Base-by-base conservation (phyloP, 2,113 vertebrate species). In the Lagenorhynchus albirostris region DNA sequence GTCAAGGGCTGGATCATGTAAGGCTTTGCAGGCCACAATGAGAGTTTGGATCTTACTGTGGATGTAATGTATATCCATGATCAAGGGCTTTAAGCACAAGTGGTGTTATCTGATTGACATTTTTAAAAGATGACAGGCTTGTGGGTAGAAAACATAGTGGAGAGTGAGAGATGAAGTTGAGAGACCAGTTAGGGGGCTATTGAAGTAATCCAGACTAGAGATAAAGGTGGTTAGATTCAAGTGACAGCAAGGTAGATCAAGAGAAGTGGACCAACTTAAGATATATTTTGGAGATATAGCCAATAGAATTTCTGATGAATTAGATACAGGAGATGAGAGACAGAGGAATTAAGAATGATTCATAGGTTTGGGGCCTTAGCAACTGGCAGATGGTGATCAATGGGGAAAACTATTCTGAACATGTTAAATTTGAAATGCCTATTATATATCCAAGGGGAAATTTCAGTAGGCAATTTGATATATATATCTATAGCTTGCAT, bases 41-140 rank as follows among this genome's bases (percentile, higher is more conserved):
- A 94, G 38, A 95, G 29, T 82, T 81, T 96, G 31, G 36, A 67
- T 92, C 77, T 96, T 81, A 77, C 55, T 82, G 26, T 96, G 36
- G 41, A 41, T 93, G 50, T 90, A 67, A 83, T 93, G 8, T 58
- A 63, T 41, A 91, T 50, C 26, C 50, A 65, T 85, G 60, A 95
- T 88, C 80, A 93, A 86, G 60, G 31, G 26, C 67, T 96, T 93
- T 83, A 60, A 82, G 65, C 33, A 90, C 67, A 47, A 77, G 15
- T 83, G 36, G 60, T 83, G 38, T 82, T 89, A 92, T 79, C 67
- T 94, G 26, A 81, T 79, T 87, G 86, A 83, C 33, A 79, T 80
- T 95, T 96, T 88, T 84, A 53, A 73, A 81, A 89, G 55, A 67
- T 80, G 63, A 83, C 50, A 93, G 68, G 73, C 47, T 93, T 77